A percentile compares a stretch with the other conserved stretches of the same genome.
Conservation (phyloP, 2,797 vertebrate genomes). For the Melanogrammus aeglefinus region DNA sequence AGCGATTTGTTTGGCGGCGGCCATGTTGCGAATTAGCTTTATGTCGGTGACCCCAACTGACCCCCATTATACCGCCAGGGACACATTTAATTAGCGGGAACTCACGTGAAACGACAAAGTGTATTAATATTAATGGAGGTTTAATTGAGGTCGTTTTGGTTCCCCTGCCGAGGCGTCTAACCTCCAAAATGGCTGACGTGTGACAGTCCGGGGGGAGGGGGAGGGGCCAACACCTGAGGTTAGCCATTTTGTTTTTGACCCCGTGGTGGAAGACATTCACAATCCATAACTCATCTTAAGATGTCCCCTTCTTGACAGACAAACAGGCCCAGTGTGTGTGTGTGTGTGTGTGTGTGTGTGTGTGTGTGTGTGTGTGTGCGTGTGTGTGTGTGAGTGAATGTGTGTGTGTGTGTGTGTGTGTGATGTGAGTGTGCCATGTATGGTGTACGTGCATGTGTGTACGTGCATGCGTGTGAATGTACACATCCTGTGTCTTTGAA, state of each 20-base stretch:
- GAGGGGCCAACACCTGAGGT: slow-evolving; percentile 41
- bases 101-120: slow-evolving; percentile 72
- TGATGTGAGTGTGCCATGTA: slow-evolving; percentile 21
- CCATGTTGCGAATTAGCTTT: slow-evolving; percentile 63
- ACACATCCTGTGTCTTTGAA: slow-evolving; percentile 10
- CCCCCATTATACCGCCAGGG: slow-evolving; percentile 68
- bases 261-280: slow-evolving; percentile 62
- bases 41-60: slow-evolving; percentile 55
- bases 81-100: slow-evolving; percentile 73
- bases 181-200: slow-evolving; percentile 72
- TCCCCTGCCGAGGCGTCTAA: slow-evolving; percentile 64
- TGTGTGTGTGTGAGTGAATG: slow-evolving; percentile 2
- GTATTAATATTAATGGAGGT: slow-evolving; percentile 74
- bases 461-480: slow-evolving; percentile 6
- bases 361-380: slow-evolving; percentile 19
- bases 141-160: slow-evolving; percentile 74
- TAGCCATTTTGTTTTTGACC: slow-evolving; percentile 62
- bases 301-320: slow-evolving; percentile 68
- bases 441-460: slow-evolving; percentile 6
- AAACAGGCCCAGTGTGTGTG: slow-evolving; percentile 45
- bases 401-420: slow-evolving; percentile 25
- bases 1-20: slow-evolving; percentile 36
- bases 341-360: neutral
- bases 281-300: slow-evolving; percentile 69
- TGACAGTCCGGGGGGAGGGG: slow-evolving; percentile 51